Base-by-base conservation (phyloP, 2,797 vertebrate species). In the Euphonia xanthogaster region DNA sequence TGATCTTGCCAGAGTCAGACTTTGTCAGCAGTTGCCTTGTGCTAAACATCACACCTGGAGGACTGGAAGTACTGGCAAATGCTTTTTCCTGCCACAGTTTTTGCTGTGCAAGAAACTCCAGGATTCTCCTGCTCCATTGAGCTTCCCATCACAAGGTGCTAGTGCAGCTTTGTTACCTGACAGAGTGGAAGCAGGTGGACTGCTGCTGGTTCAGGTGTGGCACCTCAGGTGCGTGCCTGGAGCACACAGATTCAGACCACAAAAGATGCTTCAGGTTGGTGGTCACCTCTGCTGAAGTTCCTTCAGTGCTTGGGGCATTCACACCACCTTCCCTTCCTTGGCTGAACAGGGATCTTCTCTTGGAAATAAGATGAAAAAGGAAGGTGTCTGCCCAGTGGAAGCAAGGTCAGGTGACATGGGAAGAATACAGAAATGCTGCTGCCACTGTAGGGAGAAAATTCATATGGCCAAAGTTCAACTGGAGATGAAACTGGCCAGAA, bases 171-270 rank as follows among this genome's bases (percentile, higher is more conserved):
- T 47, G 85, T 55, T 57, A 80, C 78, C 77, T 11, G 40, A 76
- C 30, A 94, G 53, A 72, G 74, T 76, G 53, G 35, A 91, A 70
- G 61, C 0, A 54, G 40, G 53, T 2, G 28, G 42, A 39, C 67
- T 19, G 51, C 5, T 95, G 87, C 87, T 94, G 93, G 85, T 92
- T 93, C 60, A 92, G 39, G 74, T 65, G 80, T 47, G 84, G 81
- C 75, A 82, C 71, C 40, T 75, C 58, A 37, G 71, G 53, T 42
- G 28, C n/a, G 62, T 6, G 21, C 7, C 19, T 22, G 50, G 63
- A 75, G 50, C 37, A 3, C 0, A 3, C 8, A 73, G 61, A 83
- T 82, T 18, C 88, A 91, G 78, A 91, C 33, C 77, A 81, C 4
- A 1, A 45, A 73, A 93, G 57, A 74, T 47, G 85, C 77, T 94